Evolutionary conservation across 2,888 invertebrate genomes (phyloP), one percentile per base, ranked within the genome.

Genomic region (Disparrhopalites patrizii): DNA sequence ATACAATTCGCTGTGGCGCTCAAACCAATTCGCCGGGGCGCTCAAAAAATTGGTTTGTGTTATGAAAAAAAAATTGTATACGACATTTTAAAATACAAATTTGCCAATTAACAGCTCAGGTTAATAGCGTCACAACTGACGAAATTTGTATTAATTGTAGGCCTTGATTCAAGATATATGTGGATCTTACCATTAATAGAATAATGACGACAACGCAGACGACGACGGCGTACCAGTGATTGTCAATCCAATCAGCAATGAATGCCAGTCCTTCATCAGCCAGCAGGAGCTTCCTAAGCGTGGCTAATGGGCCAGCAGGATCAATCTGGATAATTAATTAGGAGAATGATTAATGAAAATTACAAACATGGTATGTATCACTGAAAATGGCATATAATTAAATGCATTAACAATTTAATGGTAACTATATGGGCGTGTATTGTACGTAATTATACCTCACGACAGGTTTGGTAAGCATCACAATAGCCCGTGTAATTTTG

Each of bases 221-320:
- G 47, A 89, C 85, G 62, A 91, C 91, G 1, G 90, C 90, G 78
- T 94, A 95, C 95, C 95, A 95, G 79, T 95, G 91, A 60, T 88
- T 86, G 73, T 87, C 83, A 76, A 94, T 84, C 93, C 93, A 93
- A 77, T 86, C 86, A 78, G 88, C 88, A 80, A 93, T 90, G 70
- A 90, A 89, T 43, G 91, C 91, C 69, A 94, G 87, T 77, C 91
- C 92, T 79, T 93, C 91, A 79, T 93, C 93, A 0, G 92, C 92
- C 57, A 94, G 82, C 57, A 94, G 81, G 56, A 94, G 83, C 79
- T 91, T 91, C 60, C 93, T 85, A 61, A 94, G 82, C 25, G 93
- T 94, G 15, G 93, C 93, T 77, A 94, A 81, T 15, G 93, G 94
- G 8, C 94, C 93, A 1, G 92, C 91, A 18, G 93, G 94, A 84